Conservation (phyloP, 2,113 vertebrate genomes). For the Spea bombifrons region DNA sequence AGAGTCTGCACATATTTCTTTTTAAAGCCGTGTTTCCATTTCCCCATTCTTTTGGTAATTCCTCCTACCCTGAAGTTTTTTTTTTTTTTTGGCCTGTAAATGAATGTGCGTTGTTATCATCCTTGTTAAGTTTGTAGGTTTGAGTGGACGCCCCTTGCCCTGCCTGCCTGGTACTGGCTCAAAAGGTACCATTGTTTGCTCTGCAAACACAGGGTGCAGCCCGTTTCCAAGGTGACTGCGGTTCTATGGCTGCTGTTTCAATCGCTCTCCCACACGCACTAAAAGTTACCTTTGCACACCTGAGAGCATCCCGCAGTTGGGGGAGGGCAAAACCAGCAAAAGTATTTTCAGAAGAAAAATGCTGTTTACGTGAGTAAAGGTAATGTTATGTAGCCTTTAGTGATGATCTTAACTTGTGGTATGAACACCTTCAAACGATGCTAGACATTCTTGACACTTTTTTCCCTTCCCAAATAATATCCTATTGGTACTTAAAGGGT, state of each 20-base stretch:
- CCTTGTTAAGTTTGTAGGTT: conserved; percentile 64
- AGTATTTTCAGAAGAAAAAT: neutral
- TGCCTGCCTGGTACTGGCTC: conserved; percentile 73
- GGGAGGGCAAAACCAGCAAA: conserved; percentile 24
- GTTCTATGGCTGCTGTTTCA: conserved; percentile 68
- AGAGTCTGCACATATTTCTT: neutral
- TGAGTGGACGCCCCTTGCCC: conserved; percentile 75
- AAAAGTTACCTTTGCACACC: conserved; percentile 64
- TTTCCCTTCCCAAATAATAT: no score
- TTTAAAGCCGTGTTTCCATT: no score
- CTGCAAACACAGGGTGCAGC: conserved; percentile 88
- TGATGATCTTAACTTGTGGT: no score
- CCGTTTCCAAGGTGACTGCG: conserved; percentile 76
- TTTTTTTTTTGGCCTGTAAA: conserved; percentile 60
- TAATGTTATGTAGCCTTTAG: no score
- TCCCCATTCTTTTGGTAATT: neutral
- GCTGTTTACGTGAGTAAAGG: no score
- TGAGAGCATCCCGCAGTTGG: conserved; percentile 71
- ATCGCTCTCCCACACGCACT: conserved; percentile 47
- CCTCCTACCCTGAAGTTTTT: conserved; percentile 16
- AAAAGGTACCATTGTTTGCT: conserved; percentile 95
- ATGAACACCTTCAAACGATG: no score
- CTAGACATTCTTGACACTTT: no score
- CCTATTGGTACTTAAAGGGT: no score
- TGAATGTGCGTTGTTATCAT: conserved; percentile 71